Evolutionary conservation across 1,140 invertebrate genomes (phyloP).

Genomic region (Aphidius ervi): DNA sequence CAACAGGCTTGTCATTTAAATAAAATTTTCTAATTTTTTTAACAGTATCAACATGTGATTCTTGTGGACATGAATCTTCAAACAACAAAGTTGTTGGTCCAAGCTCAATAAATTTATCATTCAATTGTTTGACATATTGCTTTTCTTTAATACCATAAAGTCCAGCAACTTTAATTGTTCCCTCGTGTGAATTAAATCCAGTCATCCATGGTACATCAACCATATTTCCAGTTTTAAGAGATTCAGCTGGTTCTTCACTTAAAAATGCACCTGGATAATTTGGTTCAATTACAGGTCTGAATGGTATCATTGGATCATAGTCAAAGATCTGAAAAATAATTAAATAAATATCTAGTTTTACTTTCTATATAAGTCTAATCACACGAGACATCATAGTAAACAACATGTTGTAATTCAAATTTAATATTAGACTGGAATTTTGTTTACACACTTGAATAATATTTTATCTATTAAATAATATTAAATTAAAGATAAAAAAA

Average conservation of each 20-base stretch:
- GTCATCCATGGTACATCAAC: constrained; percentile 63
- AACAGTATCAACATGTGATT: constrained; percentile 49
- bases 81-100: constrained; percentile 60
- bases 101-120: constrained; percentile 56
- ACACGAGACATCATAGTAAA: too few species aligned
- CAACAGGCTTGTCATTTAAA: constrained; percentile 51
- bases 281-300: constrained; percentile 67
- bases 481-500: too few species aligned
- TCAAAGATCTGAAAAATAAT: constrained; percentile 58
- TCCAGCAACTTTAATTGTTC: constrained; percentile 59
- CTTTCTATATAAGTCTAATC: too few species aligned
- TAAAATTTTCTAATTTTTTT: constrained; percentile 60
- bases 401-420: too few species aligned
- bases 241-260: constrained; percentile 54
- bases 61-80: constrained; percentile 52
- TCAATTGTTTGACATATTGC: constrained; percentile 40
- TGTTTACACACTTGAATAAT: too few species aligned
- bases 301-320: constrained; percentile 69
- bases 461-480: too few species aligned
- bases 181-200: constrained; percentile 65
- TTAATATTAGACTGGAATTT: too few species aligned
- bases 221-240: constrained; percentile 49
- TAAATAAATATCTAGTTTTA: background rate
- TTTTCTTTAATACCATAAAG: constrained; percentile 33
- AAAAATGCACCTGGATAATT: constrained; percentile 64